Evolutionary conservation across 2,888 invertebrate species (phyloP).

Genomic region (Synanthedon tipuliformis): DNA sequence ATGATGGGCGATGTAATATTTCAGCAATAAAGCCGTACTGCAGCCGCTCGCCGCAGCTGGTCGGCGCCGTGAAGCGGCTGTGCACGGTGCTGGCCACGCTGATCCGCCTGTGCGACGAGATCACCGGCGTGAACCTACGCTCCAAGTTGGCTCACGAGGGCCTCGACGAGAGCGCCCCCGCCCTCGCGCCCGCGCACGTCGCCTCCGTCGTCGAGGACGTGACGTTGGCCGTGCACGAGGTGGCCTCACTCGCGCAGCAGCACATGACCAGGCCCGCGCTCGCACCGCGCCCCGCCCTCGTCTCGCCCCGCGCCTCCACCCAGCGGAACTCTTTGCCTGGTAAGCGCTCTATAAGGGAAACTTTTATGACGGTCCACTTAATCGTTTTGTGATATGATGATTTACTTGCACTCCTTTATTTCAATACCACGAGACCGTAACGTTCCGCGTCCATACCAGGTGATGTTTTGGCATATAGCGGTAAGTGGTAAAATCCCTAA

Average conservation of each 20-base stretch:
- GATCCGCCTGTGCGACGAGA: slow-evolving; percentile 90
- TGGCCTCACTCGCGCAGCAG: slow-evolving; percentile 82
- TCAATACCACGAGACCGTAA: too few species aligned
- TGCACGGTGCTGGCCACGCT: slow-evolving; percentile 88
- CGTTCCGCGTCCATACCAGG: too few species aligned
- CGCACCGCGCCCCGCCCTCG: slow-evolving; percentile 53
- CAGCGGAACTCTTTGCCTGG: slow-evolving; percentile 65
- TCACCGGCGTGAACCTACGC: slow-evolving; percentile 79
- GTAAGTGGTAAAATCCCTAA: too few species aligned
- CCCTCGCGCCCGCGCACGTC: slow-evolving; percentile 54
- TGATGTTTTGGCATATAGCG: too few species aligned
- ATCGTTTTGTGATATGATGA: too few species aligned
- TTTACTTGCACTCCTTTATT: too few species aligned
- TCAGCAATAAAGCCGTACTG: slow-evolving; percentile 66
- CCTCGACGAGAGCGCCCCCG: slow-evolving; percentile 39
- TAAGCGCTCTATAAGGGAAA: slow-evolving; percentile 9
- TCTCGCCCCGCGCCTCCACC: slow-evolving; percentile 58
- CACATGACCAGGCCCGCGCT: slow-evolving; percentile 76
- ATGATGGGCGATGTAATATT: slow-evolving; percentile 12
- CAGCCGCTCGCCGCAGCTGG: slow-evolving; percentile 74
- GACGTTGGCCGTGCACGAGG: slow-evolving; percentile 53
- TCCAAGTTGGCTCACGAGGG: slow-evolving; percentile 58
- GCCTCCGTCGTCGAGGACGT: slow-evolving; percentile 51
- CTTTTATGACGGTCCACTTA: too few species aligned
- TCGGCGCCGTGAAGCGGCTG: slow-evolving; percentile 86